Conservation (phyloP, 2,113 vertebrate species). For the Meles meles region DNA sequence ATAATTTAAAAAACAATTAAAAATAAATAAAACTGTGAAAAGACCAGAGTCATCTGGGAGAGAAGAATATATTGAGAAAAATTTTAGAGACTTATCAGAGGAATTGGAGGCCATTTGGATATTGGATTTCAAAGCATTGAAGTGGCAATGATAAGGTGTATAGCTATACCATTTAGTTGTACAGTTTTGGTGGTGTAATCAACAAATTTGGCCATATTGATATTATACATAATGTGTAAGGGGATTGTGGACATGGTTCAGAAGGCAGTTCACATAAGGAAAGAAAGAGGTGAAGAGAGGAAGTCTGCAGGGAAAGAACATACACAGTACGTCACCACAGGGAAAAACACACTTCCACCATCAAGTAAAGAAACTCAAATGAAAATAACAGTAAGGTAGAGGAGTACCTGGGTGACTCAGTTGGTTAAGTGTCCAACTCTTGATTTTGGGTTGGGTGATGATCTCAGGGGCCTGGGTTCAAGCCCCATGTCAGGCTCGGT, state of each 20-base stretch:
- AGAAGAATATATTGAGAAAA: background rate
- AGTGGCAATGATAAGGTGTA: background rate
- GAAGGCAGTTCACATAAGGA: background rate
- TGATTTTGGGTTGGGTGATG: background rate
- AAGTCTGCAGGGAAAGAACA: background rate
- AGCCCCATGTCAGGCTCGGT: background rate
- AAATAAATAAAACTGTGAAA: background rate
- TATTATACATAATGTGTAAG: background rate
- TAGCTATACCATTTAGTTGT: background rate
- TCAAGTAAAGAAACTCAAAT: slow-evolving; percentile 27
- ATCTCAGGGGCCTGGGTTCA: background rate
- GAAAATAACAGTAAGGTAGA: background rate
- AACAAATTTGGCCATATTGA: background rate
- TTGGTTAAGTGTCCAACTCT: background rate
- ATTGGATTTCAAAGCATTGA: background rate
- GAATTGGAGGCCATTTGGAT: background rate
- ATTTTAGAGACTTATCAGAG: background rate
- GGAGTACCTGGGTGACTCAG: background rate
- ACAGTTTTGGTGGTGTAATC: background rate
- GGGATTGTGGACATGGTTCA: background rate
- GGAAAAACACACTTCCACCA: background rate
- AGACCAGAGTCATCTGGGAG: background rate
- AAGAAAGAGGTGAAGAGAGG: background rate
- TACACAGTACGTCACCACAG: background rate
- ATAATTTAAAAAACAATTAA: background rate